A percentile compares a stretch with the other conserved stretches of the same genome.
Conservation (phyloP, 2,113 vertebrate species). For the Trogon melanurus region DNA sequence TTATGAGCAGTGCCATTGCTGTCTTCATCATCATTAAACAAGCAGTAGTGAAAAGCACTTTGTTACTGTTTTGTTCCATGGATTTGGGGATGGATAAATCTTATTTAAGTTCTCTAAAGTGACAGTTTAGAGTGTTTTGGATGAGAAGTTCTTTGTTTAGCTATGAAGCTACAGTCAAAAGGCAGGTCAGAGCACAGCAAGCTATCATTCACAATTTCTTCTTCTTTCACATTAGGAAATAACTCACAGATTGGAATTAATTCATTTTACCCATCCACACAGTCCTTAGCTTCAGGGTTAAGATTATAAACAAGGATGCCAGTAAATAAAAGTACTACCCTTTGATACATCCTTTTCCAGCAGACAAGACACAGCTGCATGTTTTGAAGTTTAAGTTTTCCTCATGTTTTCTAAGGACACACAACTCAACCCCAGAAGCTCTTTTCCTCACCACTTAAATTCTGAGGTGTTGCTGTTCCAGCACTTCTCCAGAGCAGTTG, state of each 20-base stretch:
- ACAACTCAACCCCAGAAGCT: not conserved
- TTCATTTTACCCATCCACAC: not conserved
- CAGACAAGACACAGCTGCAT: not conserved
- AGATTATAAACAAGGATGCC: not conserved
- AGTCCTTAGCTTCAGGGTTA: not conserved
- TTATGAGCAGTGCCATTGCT: not conserved
- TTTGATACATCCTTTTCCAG: not conserved
- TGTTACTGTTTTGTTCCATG: not conserved
- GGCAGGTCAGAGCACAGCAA: not conserved
- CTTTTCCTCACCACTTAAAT: not conserved
- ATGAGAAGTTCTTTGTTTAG: not conserved
- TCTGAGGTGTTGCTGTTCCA: not conserved
- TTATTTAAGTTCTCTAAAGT: not conserved
- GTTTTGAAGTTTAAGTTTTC: not conserved
- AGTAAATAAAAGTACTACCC: not conserved
- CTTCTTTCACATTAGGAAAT: not conserved
- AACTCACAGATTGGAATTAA: not conserved
- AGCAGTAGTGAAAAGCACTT: not conserved
- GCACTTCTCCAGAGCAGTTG: rapidly evolving
- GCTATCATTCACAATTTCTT: not conserved
- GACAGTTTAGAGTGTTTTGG: not conserved
- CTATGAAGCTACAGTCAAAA: not conserved
- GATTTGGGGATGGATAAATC: not conserved
- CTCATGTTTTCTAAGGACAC: not conserved
- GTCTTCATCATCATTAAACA: not conserved